Base-by-base conservation (phyloP, 2,113 vertebrate genomes). In the Leptosomus discolor region DNA sequence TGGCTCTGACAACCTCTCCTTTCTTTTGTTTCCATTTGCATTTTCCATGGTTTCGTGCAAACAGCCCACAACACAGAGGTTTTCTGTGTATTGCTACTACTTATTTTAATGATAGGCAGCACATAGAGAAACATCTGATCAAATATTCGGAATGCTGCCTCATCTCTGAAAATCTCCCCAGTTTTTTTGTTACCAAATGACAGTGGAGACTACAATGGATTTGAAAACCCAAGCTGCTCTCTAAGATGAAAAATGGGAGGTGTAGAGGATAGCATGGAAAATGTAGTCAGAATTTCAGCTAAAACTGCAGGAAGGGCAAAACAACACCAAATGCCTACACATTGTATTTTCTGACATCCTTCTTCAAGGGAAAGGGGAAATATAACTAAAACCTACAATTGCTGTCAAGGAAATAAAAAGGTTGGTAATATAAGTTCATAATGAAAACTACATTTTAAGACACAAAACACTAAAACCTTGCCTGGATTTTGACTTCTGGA, bases 61-160 rank as follows among this genome's bases (percentile, higher is more conserved):
- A 43, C 1, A 85, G 36, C 9, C 29, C 20, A 41, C 8, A 54
- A 13, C 12, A 32, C 0, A 1, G 19, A 21, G 0, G 1, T 39
- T 60, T 70, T 58, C 37, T 46, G 4, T 36, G 10, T 60, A 41
- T 29, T 57, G 20, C 48, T 85, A 37, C 11, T 29, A 63, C 24
- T 77, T 46, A 57, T 29, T 80, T 85, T 88, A 64, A 51, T 27
- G 34, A 41, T 12, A 58, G 13, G 9, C 43, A 60, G 18, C 14
- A 80, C 12, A 60, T 5, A 75, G 14, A 71, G 30, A 56, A 75
- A 21, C 3, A 32, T 24, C 36, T 29, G 16, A 80, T 81, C 45
- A 77, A 89, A 57, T 21, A 56, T 6, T 68, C 54, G 77, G 21
- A 76, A 90, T 2, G 3, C 27, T 71, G 24, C 8, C 30, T 77